Evolutionary conservation across 2,113 vertebrate genomes (phyloP), one percentile per base, ranked within the genome.

Genomic region (Otus sunia): DNA sequence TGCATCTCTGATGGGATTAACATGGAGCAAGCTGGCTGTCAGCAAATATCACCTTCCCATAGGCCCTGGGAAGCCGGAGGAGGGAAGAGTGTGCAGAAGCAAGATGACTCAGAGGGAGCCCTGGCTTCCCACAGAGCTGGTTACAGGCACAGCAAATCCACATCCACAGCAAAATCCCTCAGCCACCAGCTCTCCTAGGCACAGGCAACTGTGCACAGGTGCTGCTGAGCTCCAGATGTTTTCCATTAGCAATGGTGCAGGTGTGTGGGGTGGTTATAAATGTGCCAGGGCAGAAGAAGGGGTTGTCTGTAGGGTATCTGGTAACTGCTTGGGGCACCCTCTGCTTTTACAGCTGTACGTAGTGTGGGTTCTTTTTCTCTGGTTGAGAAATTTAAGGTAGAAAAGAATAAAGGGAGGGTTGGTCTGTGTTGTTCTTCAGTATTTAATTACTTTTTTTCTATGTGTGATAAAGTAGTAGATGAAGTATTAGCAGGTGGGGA

Each of bases 331-430:
- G 26, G 64, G 45, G 18, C 0, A 5, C 4, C 3, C 5, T 89
- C 37, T 96, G 84, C 63, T 92, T 95, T 95, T 63, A 55, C 37
- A 90, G 72, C 41, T 85, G 94, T 90, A 71, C 10, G 87, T 84
- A 66, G 12, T 1, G 2, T 56, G 32, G 22, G 9, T 2, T 22
- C 5, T 59, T 36, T 66, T 67, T 26, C 4, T 67, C 16, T 69
- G 9, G 1, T 5, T 75, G 17, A 75, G 50, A 30, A 43, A 30
- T 37, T 55, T 45, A 17, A 32, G 10, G 22, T 30, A 9, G 39
- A 59, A 75, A 37, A 56, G 12, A 12, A 13, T 23, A 59, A 34
- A 30, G 19, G n/a, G 21, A n/a, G 23, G 22, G 27, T 29, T 43
- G 37, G 3, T 6, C 2, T 43, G 8, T 50, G 22, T 41, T 55